These are phyloP conservation scores for Rattus norvegicus DNA, from an alignment of 2,113 vertebrate species.

Conservation along the genomic window GRCr8 NC_086022.1:140008501-140009000, in stretches of 20 bases:
- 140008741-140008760: neutral
- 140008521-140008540: neutral
- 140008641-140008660: neutral
- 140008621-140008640: neutral
- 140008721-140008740: fast-evolving
- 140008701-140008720: neutral
- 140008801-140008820: neutral
- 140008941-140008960: neutral
- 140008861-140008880: neutral
- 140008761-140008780: neutral
- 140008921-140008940: neutral
- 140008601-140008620: neutral
- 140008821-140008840: neutral
- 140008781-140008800: slow-evolving; percentile 16
- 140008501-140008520: neutral
- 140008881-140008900: neutral
- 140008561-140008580: neutral
- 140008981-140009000: neutral
- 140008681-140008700: neutral
- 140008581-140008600: neutral
- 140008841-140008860: neutral
- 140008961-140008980: neutral
- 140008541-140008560: neutral
- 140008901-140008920: neutral
- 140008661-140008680: neutral